Evolutionary conservation across 2,797 vertebrate genomes (phyloP).

Genomic region (Sorex maritimensis): DNA sequence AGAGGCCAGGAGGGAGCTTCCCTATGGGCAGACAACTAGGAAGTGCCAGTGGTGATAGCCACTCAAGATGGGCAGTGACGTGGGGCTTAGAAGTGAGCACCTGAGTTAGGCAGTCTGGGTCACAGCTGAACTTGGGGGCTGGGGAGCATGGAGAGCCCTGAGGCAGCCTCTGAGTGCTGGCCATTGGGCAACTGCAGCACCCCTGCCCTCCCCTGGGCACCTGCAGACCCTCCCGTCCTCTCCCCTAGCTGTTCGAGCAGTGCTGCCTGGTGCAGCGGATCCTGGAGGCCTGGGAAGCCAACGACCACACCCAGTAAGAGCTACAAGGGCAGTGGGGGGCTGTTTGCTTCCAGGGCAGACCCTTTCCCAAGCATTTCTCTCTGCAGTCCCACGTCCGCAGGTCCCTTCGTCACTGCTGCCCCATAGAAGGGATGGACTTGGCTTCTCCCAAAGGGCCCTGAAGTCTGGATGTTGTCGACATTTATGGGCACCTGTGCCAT

Average conservation of each 20-base stretch:
- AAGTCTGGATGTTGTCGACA: too few species aligned
- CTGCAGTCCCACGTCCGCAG: too few species aligned
- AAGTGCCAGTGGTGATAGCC: not conserved
- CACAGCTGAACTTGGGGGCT: too few species aligned
- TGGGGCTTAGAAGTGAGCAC: not conserved
- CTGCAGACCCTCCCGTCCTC: not conserved
- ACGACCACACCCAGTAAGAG: slow-evolving; percentile 97
- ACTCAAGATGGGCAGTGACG: fast-evolving
- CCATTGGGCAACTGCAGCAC: not conserved
- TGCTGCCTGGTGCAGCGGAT: slow-evolving; percentile 97
- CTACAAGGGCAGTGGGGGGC: fast-evolving
- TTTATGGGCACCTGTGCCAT: too few species aligned
- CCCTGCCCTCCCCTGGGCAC: not conserved
- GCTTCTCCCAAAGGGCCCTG: too few species aligned
- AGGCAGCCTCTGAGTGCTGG: not conserved
- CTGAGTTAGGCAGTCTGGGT: not conserved
- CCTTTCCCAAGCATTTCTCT: too few species aligned
- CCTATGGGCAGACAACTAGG: not conserved
- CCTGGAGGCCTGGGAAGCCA: slow-evolving; percentile 98
- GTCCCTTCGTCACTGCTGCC: too few species aligned
- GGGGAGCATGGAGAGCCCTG: not conserved
- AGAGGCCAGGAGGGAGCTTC: too few species aligned
- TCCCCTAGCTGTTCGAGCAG: slow-evolving; percentile 96
- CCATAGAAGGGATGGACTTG: too few species aligned
- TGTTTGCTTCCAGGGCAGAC: too few species aligned